phyloP scores from a whole-genome alignment of 2,888 invertebrate genomes.

The Agonum fuliginosum region DNA sequence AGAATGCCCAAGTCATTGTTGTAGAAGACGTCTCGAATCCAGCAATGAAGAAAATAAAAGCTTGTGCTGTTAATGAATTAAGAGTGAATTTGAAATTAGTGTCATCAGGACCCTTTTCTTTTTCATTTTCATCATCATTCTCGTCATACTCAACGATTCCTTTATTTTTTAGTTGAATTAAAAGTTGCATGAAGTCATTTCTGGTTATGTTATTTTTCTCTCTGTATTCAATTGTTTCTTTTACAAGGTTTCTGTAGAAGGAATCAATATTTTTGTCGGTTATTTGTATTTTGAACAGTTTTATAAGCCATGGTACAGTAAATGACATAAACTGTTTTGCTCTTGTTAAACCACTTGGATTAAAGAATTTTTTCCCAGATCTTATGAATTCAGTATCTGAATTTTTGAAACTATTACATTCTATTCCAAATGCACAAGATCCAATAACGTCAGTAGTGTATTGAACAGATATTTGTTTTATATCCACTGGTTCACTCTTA shows the following conservation, averaged over 20 bases:
- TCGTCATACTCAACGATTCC: constrained; percentile 60
- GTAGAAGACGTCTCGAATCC: constrained; percentile 74
- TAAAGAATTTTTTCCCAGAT: constrained; percentile 24
- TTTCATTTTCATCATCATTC: constrained; percentile 58
- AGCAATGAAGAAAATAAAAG: constrained; percentile 72
- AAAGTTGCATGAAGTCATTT: constrained; percentile 74
- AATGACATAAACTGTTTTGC: constrained; percentile 39
- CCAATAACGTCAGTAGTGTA: constrained; percentile 53
- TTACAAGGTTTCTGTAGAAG: constrained; percentile 65
- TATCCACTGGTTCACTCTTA: constrained; percentile 31
- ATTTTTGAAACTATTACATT: too few species aligned
- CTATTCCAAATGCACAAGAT: constrained; percentile 53
- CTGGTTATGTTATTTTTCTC: constrained; percentile 68
- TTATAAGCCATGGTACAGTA: constrained; percentile 24
- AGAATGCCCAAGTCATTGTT: constrained; percentile 70
- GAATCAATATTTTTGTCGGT: constrained; percentile 43
- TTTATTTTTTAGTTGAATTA: constrained; percentile 71
- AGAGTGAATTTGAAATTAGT: constrained; percentile 60
- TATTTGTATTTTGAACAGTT: constrained; percentile 39
- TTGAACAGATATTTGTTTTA: constrained; percentile 30
- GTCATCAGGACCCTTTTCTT: constrained; percentile 12
- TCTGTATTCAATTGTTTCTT: constrained; percentile 70
- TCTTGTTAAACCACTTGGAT: not conserved
- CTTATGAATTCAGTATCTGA: constrained; percentile 38
- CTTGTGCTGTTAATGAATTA: constrained; percentile 69